Base-by-base conservation (phyloP, 2,113 vertebrate genomes). In the Alosa alosa region DNA sequence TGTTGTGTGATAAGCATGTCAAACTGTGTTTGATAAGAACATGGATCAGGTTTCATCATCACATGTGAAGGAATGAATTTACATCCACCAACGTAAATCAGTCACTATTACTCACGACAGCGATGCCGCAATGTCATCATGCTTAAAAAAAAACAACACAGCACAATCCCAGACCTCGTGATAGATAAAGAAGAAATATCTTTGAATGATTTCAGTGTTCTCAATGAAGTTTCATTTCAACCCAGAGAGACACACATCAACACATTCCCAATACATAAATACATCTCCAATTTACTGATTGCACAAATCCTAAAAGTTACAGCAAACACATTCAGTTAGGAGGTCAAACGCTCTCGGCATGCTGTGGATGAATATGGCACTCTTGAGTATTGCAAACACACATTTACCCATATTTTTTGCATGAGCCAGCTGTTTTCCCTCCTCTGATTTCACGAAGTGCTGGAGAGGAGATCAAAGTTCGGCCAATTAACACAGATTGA, bases 391-490 rank as follows among this genome's bases (percentile, higher is more conserved):
- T 78, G 13, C 31, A 46, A 44, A 88, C 85, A 83, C 44, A 60
- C 25, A 72, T 8, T 83, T 20, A 39, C 57, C 41, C 64, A 81
- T 83, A 89, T 86, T 84, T 36, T 82, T 72, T 85, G 10, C 22
- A 31, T 41, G 82, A 82, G 81, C 64, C 46, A 88, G 57, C 46
- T 3, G 84, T 84, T 72, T 64, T 64, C 18, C 10, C 68, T 9
- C 31, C 25, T 36, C 25, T 39, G 72, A 87, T 83, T 72, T 88
- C 18, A 47, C 39, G 82, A 85, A 86, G 22, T 3, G 25, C 50
- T 60, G 82, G 50, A 84, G 64, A 88, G 75, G 81, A 82, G 83
- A 90, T 90, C 87, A 87, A 87, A 87, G 86, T 88, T 86, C 45
- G 60, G 10, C 82, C 86, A 90, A 90, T 90, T 90, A 87, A 87